A percentile compares a stretch with the other conserved stretches of the same genome.
phyloP scores from a whole-genome alignment of 2,888 invertebrate genomes.

The Sabellastarte sp. region DNA sequence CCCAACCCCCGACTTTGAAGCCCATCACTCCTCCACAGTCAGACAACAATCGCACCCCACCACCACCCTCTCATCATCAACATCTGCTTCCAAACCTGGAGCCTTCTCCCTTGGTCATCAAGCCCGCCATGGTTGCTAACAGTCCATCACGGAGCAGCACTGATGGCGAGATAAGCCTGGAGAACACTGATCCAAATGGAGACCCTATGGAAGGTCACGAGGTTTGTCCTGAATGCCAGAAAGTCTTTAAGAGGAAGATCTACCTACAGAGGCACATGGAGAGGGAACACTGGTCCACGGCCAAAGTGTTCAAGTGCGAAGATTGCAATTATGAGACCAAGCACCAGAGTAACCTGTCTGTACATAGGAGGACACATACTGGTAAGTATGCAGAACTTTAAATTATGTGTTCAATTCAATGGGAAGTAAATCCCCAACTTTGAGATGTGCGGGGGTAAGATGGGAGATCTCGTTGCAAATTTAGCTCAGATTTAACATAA shows the following conservation, averaged over 20 bases:
- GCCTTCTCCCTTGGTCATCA: neutral
- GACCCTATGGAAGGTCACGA: neutral
- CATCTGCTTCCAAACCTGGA: no score
- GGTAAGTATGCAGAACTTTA: no score
- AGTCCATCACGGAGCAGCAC: neutral
- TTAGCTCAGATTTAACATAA: no score
- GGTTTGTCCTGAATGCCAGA: conserved; percentile 30
- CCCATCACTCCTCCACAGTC: no score
- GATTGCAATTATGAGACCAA: conserved; percentile 59
- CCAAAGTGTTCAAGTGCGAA: conserved; percentile 58
- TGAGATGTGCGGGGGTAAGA: no score
- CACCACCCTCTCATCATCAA: no score
- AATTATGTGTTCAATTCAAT: no score
- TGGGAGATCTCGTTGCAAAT: no score
- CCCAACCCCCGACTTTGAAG: neutral
- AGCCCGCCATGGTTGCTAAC: neutral
- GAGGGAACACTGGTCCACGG: conserved; percentile 57
- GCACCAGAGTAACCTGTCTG: conserved; percentile 58
- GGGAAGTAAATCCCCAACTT: no score
- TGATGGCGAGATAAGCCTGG: neutral
- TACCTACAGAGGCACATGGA: conserved; percentile 57
- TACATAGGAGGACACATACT: conserved; percentile 57
- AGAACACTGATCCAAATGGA: neutral
- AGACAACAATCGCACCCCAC: no score
- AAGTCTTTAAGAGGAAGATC: conserved; percentile 51